Conservation (phyloP, 2,797 vertebrate genomes). For the Clangula hyemalis region DNA sequence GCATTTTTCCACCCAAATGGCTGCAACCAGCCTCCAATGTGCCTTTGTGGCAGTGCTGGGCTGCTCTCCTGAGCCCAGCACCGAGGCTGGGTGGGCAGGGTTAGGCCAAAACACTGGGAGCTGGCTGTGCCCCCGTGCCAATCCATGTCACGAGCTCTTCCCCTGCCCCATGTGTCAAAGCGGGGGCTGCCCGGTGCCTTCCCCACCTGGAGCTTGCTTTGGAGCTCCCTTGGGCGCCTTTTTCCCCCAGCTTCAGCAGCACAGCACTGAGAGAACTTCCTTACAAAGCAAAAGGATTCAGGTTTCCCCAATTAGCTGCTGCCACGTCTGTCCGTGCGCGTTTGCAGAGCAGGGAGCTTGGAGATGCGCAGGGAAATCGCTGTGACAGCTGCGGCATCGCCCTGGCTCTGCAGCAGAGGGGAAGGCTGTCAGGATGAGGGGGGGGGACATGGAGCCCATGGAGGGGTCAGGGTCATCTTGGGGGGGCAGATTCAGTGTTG, state of each 20-base stretch:
- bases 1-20: not conserved
- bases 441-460: not conserved
- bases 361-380: constrained; percentile 61
- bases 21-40: rapidly evolving
- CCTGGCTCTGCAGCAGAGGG: not conserved
- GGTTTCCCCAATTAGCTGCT: not conserved
- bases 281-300: not conserved
- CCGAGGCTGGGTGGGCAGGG: not conserved
- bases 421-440: not conserved
- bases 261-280: rapidly evolving
- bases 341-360: not conserved
- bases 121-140: not conserved
- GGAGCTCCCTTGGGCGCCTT: not conserved
- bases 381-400: constrained; percentile 48
- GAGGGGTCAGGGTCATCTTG: not conserved
- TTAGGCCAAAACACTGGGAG: rapidly evolving
- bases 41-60: not conserved
- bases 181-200: rapidly evolving
- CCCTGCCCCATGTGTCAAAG: not conserved
- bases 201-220: not conserved
- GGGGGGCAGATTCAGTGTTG: not conserved
- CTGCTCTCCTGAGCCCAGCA: not conserved
- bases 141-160: rapidly evolving
- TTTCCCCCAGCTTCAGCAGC: not conserved
- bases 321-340: not conserved